Evolutionary conservation across 2,797 vertebrate genomes (phyloP).

Genomic region (Gobionotothen gibberifrons): DNA sequence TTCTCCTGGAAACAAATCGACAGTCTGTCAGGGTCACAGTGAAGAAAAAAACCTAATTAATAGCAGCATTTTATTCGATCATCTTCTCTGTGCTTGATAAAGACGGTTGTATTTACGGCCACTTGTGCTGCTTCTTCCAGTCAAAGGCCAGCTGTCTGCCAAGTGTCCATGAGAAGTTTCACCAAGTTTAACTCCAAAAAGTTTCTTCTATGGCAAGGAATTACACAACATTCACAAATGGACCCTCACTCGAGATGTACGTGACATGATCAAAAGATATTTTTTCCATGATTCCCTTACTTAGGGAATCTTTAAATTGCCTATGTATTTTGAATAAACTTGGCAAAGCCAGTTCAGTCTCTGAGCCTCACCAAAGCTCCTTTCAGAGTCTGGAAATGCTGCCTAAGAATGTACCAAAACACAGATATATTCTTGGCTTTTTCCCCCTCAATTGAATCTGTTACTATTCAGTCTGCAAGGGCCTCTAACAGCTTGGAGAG

Average conservation of each 20-base stretch:
- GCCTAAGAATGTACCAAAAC: constrained; percentile 76
- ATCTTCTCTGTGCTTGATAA: constrained; percentile 60
- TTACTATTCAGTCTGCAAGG: constrained; percentile 45
- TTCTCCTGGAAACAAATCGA: constrained; percentile 73
- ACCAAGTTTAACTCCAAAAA: constrained; percentile 20
- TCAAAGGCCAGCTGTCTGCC: constrained; percentile 51
- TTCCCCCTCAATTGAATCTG: constrained; percentile 34
- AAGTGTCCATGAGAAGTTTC: constrained; percentile 37
- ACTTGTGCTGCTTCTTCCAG: constrained; percentile 52
- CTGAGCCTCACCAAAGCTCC: constrained; percentile 32
- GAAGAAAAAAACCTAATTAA: constrained; percentile 64
- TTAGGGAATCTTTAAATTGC: constrained; percentile 36
- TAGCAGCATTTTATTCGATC: constrained; percentile 58
- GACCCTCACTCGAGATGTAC: background rate
- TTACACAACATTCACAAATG: constrained; percentile 16
- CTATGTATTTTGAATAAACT: constrained; percentile 47
- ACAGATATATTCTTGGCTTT: constrained; percentile 52
- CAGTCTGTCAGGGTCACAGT: constrained; percentile 52
- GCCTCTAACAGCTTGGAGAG: constrained; percentile 67
- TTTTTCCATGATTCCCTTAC: constrained; percentile 51
- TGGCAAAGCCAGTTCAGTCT: constrained; percentile 37
- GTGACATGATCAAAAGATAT: constrained; percentile 20
- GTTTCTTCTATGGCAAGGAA: constrained; percentile 2
- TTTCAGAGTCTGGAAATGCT: constrained; percentile 63
- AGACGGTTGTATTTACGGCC: constrained; percentile 52